phyloP scores from a whole-genome alignment of 2,797 vertebrate species.

The Pseudochirops cupreus region DNA sequence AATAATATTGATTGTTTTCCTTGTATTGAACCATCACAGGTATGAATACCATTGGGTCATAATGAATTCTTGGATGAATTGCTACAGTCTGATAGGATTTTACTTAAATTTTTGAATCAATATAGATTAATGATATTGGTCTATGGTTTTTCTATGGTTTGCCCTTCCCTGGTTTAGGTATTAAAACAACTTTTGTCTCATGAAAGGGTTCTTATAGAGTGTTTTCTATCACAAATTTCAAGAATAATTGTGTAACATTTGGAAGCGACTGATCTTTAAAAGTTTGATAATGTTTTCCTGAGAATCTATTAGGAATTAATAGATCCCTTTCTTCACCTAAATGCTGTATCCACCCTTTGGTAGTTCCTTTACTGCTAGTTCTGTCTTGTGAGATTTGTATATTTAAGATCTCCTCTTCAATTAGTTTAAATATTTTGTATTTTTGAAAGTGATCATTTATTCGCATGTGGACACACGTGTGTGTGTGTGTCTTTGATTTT shows the following conservation, averaged over 20 bases:
- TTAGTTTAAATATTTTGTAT: background rate
- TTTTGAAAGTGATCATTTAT: background rate
- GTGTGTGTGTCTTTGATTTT: background rate
- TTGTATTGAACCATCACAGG: no score
- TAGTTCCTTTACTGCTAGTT: background rate
- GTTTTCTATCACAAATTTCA: background rate
- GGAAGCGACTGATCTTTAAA: background rate
- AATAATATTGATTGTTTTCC: background rate
- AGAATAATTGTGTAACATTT: background rate
- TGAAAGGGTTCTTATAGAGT: background rate
- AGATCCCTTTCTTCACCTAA: no score
- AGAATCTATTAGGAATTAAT: background rate
- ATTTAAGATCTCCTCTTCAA: background rate
- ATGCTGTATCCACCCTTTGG: background rate
- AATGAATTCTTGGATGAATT: background rate
- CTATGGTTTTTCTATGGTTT: background rate
- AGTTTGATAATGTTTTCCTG: background rate
- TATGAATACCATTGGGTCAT: background rate
- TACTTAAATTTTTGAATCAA: background rate
- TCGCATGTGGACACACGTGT: accelerated
- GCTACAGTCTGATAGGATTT: background rate
- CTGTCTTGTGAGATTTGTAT: background rate
- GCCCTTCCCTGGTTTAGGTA: background rate
- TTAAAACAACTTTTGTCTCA: background rate
- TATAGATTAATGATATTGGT: background rate